Evolutionary conservation across 1,140 invertebrate genomes (phyloP).

Genomic region (Chelonus insularis): DNA sequence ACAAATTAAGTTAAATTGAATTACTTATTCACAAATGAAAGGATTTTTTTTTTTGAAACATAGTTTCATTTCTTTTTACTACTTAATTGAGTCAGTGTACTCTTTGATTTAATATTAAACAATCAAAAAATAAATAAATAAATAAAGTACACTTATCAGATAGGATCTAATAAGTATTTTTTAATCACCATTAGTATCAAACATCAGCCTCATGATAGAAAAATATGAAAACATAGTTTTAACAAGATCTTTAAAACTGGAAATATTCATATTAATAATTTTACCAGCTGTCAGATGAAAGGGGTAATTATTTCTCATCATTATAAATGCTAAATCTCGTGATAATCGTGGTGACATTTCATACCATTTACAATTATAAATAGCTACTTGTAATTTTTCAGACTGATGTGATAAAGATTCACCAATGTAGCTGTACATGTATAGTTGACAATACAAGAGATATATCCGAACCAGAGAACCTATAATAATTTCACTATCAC

Average conservation of each 20-base stretch:
- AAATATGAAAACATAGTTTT: constrained; percentile 30
- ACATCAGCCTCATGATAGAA: constrained; percentile 20
- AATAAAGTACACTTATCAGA: too few relatives aligned
- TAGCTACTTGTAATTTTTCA: constrained; percentile 21
- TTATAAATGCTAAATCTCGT: constrained; percentile 24
- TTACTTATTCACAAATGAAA: too few relatives aligned
- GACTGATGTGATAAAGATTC: constrained; percentile 13
- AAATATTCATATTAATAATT: constrained; percentile 24
- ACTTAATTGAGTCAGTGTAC: too few relatives aligned
- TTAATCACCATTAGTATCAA: too few relatives aligned
- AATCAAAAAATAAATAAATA: too few relatives aligned
- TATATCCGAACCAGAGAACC: neutral
- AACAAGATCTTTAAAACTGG: constrained; percentile 23
- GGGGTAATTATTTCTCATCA: constrained; percentile 17
- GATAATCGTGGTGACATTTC: constrained; percentile 18
- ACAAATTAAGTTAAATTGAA: too few relatives aligned
- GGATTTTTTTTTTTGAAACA: too few relatives aligned
- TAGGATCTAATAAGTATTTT: too few relatives aligned
- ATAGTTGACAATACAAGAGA: constrained; percentile 25
- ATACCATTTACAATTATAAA: constrained; percentile 26
- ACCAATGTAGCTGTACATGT: constrained; percentile 27
- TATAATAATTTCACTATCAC: neutral
- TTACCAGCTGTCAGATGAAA: constrained; percentile 29
- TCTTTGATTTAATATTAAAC: too few relatives aligned
- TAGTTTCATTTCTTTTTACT: too few relatives aligned